A percentile compares a stretch with the other conserved stretches of the same genome.
Evolutionary conservation across 1,140 invertebrate species (phyloP).

Genomic region (Artemia franciscana): DNA sequence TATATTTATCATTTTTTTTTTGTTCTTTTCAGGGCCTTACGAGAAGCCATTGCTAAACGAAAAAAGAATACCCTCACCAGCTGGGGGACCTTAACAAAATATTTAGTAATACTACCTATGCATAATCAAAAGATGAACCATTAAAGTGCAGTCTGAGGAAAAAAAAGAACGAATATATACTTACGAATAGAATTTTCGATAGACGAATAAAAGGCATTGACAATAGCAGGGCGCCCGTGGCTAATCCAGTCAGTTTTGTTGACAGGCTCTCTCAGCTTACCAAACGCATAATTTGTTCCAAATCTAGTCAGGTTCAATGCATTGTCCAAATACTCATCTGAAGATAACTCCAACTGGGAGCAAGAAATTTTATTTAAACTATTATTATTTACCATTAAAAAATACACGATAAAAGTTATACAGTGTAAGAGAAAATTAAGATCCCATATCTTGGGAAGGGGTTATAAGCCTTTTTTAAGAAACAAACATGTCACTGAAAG

Average conservation of each 20-base stretch:
- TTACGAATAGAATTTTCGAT: constrained; percentile 62
- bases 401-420: constrained; percentile 3
- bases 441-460: too few species aligned
- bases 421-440: constrained; percentile 2
- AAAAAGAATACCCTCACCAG: too few species aligned
- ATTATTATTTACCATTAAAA: too few species aligned
- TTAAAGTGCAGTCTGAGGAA: too few species aligned
- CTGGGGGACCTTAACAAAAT: too few species aligned
- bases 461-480: too few species aligned
- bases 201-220: constrained; percentile 60
- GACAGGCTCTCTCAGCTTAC: constrained; percentile 43
- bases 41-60: too few species aligned
- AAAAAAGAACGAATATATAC: constrained; percentile 17
- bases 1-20: too few species aligned
- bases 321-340: constrained; percentile 41
- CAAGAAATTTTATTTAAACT: constrained; percentile 14
- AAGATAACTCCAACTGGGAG: constrained; percentile 35
- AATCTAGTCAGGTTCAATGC: constrained; percentile 47
- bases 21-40: too few species aligned
- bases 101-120: too few species aligned
- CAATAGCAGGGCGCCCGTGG: constrained; percentile 47
- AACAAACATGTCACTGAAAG: too few species aligned
- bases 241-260: constrained; percentile 62
- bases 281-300: constrained; percentile 47
- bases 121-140: too few species aligned